phyloP scores from a whole-genome alignment of 1,140 invertebrate species.

The Brachionus rubens region DNA sequence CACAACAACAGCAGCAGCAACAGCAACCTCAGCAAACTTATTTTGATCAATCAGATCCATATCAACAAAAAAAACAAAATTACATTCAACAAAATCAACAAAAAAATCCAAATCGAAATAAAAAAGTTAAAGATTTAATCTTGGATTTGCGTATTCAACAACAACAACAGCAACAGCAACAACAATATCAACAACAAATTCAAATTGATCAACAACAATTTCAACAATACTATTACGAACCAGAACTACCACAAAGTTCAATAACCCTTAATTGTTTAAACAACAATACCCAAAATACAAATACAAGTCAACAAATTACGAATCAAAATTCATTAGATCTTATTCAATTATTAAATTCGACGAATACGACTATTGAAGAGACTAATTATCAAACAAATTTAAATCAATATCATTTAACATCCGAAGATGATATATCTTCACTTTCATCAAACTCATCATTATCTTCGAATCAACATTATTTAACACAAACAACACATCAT shows the following conservation, averaged over 20 bases:
- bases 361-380: slow-evolving; percentile 11
- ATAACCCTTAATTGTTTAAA: slow-evolving; percentile 9
- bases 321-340: slow-evolving; percentile 11
- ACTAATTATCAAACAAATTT: not conserved
- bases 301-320: not conserved
- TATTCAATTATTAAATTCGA: slow-evolving; percentile 40
- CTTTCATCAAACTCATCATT: slow-evolving; percentile 11
- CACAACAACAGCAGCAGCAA: no score
- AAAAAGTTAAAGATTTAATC: slow-evolving; percentile 45
- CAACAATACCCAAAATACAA: no score
- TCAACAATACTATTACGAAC: slow-evolving; percentile 19
- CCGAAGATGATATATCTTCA: slow-evolving; percentile 39
- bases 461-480: slow-evolving; percentile 10
- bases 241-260: slow-evolving; percentile 1
- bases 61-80: not conserved
- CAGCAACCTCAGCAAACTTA: no score
- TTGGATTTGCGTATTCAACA: slow-evolving; percentile 36
- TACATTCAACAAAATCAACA: slow-evolving; percentile 1
- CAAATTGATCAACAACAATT: slow-evolving; percentile 31
- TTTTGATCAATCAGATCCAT: not conserved
- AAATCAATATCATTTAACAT: slow-evolving; percentile 10
- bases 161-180: slow-evolving; percentile 32
- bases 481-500: not conserved
- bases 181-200: not conserved
- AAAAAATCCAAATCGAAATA: slow-evolving; percentile 38